Base-by-base conservation (phyloP, 2,113 vertebrate genomes). In the Thunnus maccoyii region DNA sequence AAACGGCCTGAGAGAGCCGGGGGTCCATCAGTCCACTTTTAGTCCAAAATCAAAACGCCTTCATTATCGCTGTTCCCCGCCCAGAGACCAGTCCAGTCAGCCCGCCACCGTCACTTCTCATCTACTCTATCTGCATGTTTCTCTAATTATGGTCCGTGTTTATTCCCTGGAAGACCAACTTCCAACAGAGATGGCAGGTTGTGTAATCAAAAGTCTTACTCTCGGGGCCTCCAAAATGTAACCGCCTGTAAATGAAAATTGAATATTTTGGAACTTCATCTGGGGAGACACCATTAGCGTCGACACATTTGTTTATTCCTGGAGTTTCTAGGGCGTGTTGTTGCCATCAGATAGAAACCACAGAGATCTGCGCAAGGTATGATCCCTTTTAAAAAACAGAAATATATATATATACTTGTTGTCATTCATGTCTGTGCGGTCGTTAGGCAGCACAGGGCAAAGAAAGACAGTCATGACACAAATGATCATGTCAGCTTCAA, bases 161-260 rank as follows among this genome's bases (percentile, higher is more conserved):
- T 89, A 89, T 89, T 91, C 85, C 90, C 86, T 73, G 74, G 83
- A 91, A 91, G 81, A 85, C 85, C 56, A 77, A 82, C 82, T 54
- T 91, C 88, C 92, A 89, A 77, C 89, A 73, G 92, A 92, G 91
- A 90, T 51, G 87, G 89, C 88, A 84, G 89, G 88, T 91, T 82
- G 89, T 85, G 87, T 89, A 91, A 92, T 93, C 92, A 92, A 91
- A 93, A 87, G 86, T 92, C 77, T 72, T 22, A 20, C 86, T 90
- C 89, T 76, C 25, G 84, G 80, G 89, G 85, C 61, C 80, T 58
- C 88, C 75, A 66, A 84, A 90, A 89, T 86, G 81, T 83, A 76
- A 80, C 83, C 64, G 88, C 46, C 82, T 85, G 84, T 72, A 90
- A 91, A 83, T 80, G 76, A 85, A 86, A 87, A 78, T 65, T 44